Base-by-base conservation (phyloP, 2,113 vertebrate genomes). In the Colossoma macropomum region DNA sequence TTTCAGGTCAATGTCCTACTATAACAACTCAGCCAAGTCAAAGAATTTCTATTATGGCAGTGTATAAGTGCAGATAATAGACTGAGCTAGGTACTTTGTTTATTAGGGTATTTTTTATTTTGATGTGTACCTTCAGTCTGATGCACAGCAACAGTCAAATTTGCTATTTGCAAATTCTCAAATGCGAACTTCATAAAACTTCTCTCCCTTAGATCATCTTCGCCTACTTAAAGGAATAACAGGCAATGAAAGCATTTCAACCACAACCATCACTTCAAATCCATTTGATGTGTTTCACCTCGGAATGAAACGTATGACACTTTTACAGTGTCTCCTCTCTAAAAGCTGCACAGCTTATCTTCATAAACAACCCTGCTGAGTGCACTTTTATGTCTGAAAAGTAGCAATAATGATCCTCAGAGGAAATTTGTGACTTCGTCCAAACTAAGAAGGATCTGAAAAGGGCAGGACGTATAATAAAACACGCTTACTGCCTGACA, bases 381-480 rank as follows among this genome's bases (percentile, higher is more conserved):
- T 84, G 84, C 87, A 73, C 45, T 75, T 88, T 90, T 86, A 86
- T 83, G 77, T 84, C 73, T 79, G 73, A 81, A 75, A 72, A 77
- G 66, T 68, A 76, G 63, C 59, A 13, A 75, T 88, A 85, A 88
- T 84, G 82, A 89, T 83, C 73, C 16, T 77, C 72, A 54, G 68
- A 86, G 76, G 56, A 84, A 54, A 75, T 83, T 28, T 56, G 79
- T 77, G 28, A 72, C 79, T 66, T 76, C 74, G 28, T 38, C 63
- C 38, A 74, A 63, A 34, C 65, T 56, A 75, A n/a, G 15, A 52
- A 87, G 65, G 74, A 76, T 32, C 21, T 54, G 32, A n/a, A 32
- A 77, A 80, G 65, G 65, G 66, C n/a, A 81, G 32, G 59, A 25
- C 54, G 9, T 68, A 50, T 21, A 83, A 79, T 80, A 75, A 83